phyloP scores from a whole-genome alignment of 2,797 vertebrate genomes.

The Bradypodion ventrale region DNA sequence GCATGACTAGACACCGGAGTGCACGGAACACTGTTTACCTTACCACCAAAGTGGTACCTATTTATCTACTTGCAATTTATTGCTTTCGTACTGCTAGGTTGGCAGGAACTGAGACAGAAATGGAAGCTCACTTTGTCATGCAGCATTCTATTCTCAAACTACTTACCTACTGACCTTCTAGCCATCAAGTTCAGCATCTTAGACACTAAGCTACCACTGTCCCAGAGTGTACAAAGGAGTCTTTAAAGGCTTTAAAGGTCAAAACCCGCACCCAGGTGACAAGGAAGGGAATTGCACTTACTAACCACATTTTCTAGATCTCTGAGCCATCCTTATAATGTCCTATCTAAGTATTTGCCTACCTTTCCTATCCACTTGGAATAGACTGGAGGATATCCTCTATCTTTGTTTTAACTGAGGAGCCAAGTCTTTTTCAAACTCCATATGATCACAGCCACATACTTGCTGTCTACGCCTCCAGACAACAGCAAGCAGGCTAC shows the following conservation, averaged over 20 bases:
- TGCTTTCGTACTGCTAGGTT: too few species aligned
- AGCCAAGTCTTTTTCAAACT: constrained; percentile 41
- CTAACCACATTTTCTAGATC: not conserved
- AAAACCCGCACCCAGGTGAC: rapidly evolving
- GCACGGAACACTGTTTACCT: too few species aligned
- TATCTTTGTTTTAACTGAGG: constrained; percentile 35
- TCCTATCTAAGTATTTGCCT: rapidly evolving
- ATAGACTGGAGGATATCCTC: not conserved
- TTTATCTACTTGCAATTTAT: too few species aligned
- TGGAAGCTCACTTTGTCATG: too few species aligned
- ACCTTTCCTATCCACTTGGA: not conserved
- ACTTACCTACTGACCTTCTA: too few species aligned
- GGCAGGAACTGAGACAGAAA: too few species aligned
- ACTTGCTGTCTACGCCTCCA: constrained; percentile 56
- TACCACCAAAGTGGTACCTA: too few species aligned
- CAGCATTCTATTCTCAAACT: too few species aligned
- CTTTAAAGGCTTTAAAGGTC: too few species aligned
- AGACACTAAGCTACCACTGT: too few species aligned
- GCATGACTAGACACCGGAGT: too few species aligned
- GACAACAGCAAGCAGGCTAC: constrained; percentile 68
- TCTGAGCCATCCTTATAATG: not conserved
- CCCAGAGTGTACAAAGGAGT: not conserved
- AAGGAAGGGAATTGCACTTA: not conserved
- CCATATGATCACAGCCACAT: constrained; percentile 60
- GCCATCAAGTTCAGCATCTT: too few species aligned